These are phyloP conservation scores for Elephantulus edwardii DNA, from an alignment of 2,113 vertebrate genomes.

Conservation along the genomic window DNA sequence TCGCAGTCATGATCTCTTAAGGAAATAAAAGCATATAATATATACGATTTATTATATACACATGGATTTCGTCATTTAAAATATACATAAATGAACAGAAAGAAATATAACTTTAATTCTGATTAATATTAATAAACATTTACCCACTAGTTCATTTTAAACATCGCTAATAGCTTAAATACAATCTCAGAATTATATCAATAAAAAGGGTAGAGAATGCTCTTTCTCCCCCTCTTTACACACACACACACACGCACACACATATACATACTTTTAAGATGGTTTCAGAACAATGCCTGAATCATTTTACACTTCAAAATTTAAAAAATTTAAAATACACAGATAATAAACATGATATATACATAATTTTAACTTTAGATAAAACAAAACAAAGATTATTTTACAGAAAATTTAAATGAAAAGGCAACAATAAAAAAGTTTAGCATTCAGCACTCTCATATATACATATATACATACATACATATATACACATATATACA, in stretches of 20 bases:
- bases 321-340: constrained; percentile 57
- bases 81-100: neutral
- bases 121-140: constrained; percentile 4
- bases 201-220: constrained; percentile 49
- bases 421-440: constrained; percentile 43
- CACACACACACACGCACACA: too few species aligned
- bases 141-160: constrained; percentile 34
- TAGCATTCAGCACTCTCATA: constrained; percentile 55
- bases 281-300: constrained; percentile 8
- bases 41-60: neutral
- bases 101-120: constrained; percentile 4
- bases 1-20: constrained; percentile 9
- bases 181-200: neutral
- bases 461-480: too few species aligned
- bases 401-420: constrained; percentile 57
- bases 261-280: constrained; percentile 59
- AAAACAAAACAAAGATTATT: constrained; percentile 60
- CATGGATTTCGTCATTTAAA: constrained; percentile 28
- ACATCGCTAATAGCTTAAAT: constrained; percentile 31
- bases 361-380: constrained; percentile 51
- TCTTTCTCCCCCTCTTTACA: too few species aligned
- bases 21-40: constrained; percentile 30
- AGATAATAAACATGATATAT: constrained; percentile 47
- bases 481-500: too few species aligned
- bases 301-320: constrained; percentile 53